Evolutionary conservation across 2,113 vertebrate species (phyloP).

Genomic region (Sander lucioperca): DNA sequence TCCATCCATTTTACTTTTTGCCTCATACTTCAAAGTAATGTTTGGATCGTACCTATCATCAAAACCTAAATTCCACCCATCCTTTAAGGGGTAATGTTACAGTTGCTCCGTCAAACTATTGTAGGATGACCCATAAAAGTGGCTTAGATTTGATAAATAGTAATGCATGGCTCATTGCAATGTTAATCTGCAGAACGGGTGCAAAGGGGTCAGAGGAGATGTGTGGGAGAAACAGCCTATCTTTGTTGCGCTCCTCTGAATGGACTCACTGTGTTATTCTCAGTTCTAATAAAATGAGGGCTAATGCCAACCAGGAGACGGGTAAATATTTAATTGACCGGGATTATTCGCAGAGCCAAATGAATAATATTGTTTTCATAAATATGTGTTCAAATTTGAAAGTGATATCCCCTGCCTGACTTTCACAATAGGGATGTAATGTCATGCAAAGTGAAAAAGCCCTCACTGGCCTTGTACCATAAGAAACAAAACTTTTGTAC

Average conservation of each 20-base stretch:
- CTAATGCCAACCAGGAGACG: conserved; percentile 65
- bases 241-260: conserved; percentile 68
- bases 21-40: conserved; percentile 65
- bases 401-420: conserved; percentile 50
- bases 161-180: conserved; percentile 67
- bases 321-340: conserved; percentile 69
- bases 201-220: conserved; percentile 67
- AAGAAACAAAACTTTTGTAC: conserved; percentile 70
- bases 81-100: conserved; percentile 53
- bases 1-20: conserved; percentile 49
- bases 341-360: conserved; percentile 48
- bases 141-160: conserved; percentile 72
- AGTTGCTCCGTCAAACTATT: conserved; percentile 21
- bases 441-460: conserved; percentile 72
- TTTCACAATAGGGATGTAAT: conserved; percentile 65
- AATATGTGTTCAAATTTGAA: conserved; percentile 66
- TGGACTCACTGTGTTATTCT: conserved; percentile 64
- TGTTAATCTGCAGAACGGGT: conserved; percentile 77
- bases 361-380: conserved; percentile 68
- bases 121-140: conserved; percentile 54
- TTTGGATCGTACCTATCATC: conserved; percentile 50
- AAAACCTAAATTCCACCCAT: conserved; percentile 45
- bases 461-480: conserved; percentile 66
- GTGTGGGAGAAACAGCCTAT: conserved; percentile 67
- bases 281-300: conserved; percentile 40